Evolutionary conservation across 2,113 vertebrate species (phyloP), one percentile per base, ranked within the genome.

Genomic region (Dipodomys stephensi): DNA sequence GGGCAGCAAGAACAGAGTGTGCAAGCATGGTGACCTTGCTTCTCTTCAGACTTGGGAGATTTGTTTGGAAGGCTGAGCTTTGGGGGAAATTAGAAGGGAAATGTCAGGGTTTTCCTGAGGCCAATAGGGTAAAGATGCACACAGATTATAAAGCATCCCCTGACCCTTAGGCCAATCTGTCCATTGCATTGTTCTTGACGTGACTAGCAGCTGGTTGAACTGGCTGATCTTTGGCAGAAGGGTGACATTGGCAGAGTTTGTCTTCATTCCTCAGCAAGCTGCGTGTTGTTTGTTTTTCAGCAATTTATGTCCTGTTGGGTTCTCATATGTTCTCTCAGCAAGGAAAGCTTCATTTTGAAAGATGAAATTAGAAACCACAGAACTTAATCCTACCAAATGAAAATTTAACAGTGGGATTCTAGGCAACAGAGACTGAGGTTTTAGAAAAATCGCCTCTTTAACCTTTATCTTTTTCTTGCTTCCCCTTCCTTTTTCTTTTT

Each of bases 271-370:
- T 13, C 25, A 16, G 4, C 10, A 74, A 39, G 25, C 79, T 78
- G 19, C 49, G 39, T 79, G 28, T 27, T 83, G 22, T 76, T 65
- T 46, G 25, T 67, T 77, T 82, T 88, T 85, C 27, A 35, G 4
- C 49, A 32, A 49, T 57, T 77, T n/a, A 19, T 6, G 10, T 32
- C 32, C 73, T 62, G 4, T 20, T 23, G 18, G 16, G 35, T 11
- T 19, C 12, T 72, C 28, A 20, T 35, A 25, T 85, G 25, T 67
- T 80, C 72, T 80, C 81, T 83, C 20, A 65, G 60, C 82, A 69
- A 83, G 35, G 79, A 90, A 62, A 69, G 69, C 22, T 80, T 84
- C 57, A 7, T 72, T 81, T 25, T 76, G 81, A 93, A 94, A 76
- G 79, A 84, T 73, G 57, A 87, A 87, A 68, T 81, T 57, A 82